Percentiles rank a stretch among this genome's conserved stretches.
Conservation (phyloP, 2,113 vertebrate genomes). For the Desmodus rotundus region DNA sequence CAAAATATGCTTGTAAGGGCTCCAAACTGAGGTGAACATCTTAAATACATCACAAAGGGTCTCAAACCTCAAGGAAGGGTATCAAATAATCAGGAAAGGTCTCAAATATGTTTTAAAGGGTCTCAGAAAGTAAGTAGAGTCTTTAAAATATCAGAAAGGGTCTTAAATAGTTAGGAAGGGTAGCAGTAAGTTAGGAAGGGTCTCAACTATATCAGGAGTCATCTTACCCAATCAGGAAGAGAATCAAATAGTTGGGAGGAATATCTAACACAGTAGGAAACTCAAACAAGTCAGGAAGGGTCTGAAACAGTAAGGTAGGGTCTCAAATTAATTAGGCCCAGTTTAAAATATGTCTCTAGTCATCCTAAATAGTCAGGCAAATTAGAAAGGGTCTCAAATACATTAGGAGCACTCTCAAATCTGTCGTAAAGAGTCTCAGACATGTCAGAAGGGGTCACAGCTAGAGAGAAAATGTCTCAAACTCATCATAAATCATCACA, state of each 20-base stretch:
- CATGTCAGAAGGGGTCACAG: background rate
- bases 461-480: background rate
- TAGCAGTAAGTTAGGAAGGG: background rate
- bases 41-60: background rate
- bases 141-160: slow-evolving; percentile 11
- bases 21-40: background rate
- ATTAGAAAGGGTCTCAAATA: background rate
- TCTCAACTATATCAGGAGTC: background rate
- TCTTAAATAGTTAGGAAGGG: background rate
- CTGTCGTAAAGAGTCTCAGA: background rate
- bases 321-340: background rate
- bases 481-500: background rate
- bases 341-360: background rate
- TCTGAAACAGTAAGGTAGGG: background rate
- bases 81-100: background rate
- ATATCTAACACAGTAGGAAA: background rate
- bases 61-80: background rate
- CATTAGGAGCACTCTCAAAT: background rate
- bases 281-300: background rate
- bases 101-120: background rate
- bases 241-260: background rate
- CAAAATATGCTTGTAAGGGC: background rate
- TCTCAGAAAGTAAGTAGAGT: background rate
- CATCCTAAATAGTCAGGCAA: background rate
- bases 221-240: background rate